Conservation (phyloP, 2,113 vertebrate genomes). For the Pomatostomus ruficeps region DNA sequence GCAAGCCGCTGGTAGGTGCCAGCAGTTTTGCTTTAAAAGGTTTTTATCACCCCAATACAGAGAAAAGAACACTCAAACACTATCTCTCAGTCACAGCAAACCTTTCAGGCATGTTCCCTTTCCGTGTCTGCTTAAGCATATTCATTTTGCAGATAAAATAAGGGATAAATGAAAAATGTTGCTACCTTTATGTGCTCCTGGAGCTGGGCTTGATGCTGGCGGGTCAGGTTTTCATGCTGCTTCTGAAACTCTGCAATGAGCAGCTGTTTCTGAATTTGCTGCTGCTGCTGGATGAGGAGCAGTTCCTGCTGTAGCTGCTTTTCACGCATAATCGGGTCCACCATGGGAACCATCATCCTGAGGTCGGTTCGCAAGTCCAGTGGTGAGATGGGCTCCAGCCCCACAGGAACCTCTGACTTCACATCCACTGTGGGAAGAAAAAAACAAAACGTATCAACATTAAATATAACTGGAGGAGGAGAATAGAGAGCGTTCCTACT, state of each 20-base stretch:
- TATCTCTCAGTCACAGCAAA: background rate
- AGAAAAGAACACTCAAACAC: background rate
- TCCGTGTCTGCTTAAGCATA: background rate
- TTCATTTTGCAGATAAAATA: background rate
- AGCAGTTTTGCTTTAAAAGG: background rate
- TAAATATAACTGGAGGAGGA: background rate
- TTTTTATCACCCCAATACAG: background rate
- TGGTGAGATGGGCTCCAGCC: conserved; percentile 85
- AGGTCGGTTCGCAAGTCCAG: conserved; percentile 91
- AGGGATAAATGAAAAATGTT: conserved; percentile 53
- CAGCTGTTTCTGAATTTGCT: conserved; percentile 97
- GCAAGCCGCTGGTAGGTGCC: background rate
- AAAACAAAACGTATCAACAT: background rate
- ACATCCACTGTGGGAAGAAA: conserved; percentile 80
- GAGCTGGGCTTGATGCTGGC: conserved; percentile 97
- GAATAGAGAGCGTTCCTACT: background rate
- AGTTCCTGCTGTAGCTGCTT: conserved; percentile 95
- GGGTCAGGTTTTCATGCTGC: conserved; percentile 94
- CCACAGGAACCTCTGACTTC: conserved; percentile 83
- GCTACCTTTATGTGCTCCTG: conserved; percentile 98
- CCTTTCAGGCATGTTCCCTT: background rate
- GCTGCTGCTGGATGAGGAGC: conserved; percentile 96
- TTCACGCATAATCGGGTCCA: conserved; percentile 87
- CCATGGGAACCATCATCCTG: conserved; percentile 89
- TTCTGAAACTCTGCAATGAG: conserved; percentile 98